These are phyloP conservation scores for Turritopsis dohrnii DNA, from an alignment of 30 jellyfish, hydroid and myxozoan species.

Conservation along the genomic window DNA sequence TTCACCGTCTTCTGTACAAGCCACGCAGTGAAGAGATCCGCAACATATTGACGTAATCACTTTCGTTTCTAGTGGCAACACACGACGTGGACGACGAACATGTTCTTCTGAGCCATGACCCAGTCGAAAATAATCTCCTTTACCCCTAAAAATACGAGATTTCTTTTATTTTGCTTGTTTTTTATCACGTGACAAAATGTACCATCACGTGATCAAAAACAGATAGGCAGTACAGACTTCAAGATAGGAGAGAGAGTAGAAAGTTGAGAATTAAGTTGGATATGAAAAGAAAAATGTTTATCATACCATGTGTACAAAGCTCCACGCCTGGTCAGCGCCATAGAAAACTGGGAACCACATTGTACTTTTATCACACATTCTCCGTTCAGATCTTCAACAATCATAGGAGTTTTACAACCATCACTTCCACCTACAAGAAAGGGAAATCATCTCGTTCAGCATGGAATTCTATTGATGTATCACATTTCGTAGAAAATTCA, in stretches of 20 bases:
- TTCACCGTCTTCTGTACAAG: conserved; percentile 74
- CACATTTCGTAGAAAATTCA: too few relatives aligned
- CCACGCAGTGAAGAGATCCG: conserved; percentile 90
- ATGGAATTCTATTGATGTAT: too few relatives aligned
- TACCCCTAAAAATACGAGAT: conserved; percentile 71
- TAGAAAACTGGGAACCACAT: conserved; percentile 89
- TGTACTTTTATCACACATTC: conserved; percentile 50
- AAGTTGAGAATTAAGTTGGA: neutral
- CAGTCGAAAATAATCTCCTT: conserved; percentile 84
- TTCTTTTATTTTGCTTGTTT: too few relatives aligned
- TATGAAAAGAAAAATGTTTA: neutral
- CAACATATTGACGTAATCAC: conserved; percentile 64
- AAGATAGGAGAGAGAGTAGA: too few relatives aligned
- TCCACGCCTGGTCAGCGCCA: conserved; percentile 72
- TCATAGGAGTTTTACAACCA: conserved; percentile 69
- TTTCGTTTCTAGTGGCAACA: conserved; percentile 54
- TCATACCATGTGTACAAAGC: conserved; percentile 82
- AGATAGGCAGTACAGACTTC: too few relatives aligned
- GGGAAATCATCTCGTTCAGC: neutral
- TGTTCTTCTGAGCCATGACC: conserved; percentile 92
- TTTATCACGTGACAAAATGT: too few relatives aligned
- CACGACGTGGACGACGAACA: conserved; percentile 76
- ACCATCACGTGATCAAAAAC: too few relatives aligned
- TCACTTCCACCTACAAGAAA: conserved; percentile 63
- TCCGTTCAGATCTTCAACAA: conserved; percentile 58